phyloP scores from a whole-genome alignment of 2,888 invertebrate species.

The Cataglyphis rosenhaueri region DNA sequence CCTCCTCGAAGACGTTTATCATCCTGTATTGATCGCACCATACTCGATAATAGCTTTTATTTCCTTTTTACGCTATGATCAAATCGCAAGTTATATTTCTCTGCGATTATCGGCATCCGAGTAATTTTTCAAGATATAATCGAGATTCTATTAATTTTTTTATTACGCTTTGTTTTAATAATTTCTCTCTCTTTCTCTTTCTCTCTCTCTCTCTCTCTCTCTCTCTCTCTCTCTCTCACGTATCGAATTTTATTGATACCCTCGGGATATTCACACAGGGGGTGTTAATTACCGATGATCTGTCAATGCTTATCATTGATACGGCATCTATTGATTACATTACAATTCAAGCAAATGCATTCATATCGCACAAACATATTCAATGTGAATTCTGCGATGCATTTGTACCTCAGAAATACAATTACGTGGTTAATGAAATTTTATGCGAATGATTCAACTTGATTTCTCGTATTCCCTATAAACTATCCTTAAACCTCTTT shows the following conservation, averaged over 20 bases:
- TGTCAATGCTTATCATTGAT: slow-evolving; percentile 30
- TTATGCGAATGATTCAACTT: background rate
- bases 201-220: background rate
- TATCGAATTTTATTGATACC: slow-evolving; percentile 29
- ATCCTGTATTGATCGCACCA: slow-evolving; percentile 63
- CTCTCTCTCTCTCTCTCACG: background rate
- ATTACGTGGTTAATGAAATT: background rate
- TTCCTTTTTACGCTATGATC: background rate
- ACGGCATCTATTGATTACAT: slow-evolving; percentile 16
- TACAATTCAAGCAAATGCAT: slow-evolving; percentile 27
- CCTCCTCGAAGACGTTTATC: slow-evolving; percentile 65
- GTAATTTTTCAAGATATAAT: background rate
- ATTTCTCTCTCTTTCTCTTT: background rate
- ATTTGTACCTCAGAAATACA: background rate
- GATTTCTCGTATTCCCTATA: background rate
- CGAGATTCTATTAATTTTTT: background rate
- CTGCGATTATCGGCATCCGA: background rate
- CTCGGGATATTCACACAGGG: background rate
- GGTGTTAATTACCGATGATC: slow-evolving; percentile 32
- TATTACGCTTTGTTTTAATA: background rate
- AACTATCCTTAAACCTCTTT: background rate
- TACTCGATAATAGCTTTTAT: slow-evolving; percentile 22
- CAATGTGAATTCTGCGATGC: background rate
- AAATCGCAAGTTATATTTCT: slow-evolving; percentile 12
- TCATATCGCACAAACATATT: slow-evolving; percentile 16